phyloP scores from a whole-genome alignment of 2,888 invertebrate genomes.

The Crocallis elinguaria region DNA sequence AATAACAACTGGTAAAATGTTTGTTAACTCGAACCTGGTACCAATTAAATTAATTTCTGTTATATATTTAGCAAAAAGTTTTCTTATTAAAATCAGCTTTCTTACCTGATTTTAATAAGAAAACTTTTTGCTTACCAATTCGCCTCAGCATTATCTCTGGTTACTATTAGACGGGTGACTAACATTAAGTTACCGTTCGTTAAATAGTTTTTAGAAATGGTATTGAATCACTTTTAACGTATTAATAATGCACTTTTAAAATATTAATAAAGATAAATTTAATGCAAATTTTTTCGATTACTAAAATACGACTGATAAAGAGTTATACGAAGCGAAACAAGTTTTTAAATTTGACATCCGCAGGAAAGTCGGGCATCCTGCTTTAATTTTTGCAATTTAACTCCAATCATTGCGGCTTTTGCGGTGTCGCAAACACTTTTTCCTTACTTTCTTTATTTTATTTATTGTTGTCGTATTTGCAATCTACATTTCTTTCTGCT shows the following conservation, averaged over 20 bases:
- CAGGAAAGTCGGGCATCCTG: conserved; percentile 18
- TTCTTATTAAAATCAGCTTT: conserved; percentile 55
- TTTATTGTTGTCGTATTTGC: conserved; percentile 45
- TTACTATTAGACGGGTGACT: conserved; percentile 54
- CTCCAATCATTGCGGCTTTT: conserved; percentile 57
- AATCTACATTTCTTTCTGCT: conserved; percentile 44
- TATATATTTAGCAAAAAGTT: conserved; percentile 53
- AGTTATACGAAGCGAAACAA: background rate
- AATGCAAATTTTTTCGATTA: background rate
- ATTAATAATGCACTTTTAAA: no score
- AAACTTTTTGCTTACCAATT: no score
- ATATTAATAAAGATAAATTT: background rate
- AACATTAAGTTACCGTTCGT: conserved; percentile 57
- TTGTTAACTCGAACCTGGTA: conserved; percentile 6
- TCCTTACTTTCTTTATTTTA: conserved; percentile 58
- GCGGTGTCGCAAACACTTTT: conserved; percentile 59
- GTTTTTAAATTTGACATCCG: conserved; percentile 1
- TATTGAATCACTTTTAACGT: conserved; percentile 52
- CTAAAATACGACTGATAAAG: no score
- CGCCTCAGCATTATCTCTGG: conserved; percentile 60
- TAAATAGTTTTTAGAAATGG: conserved; percentile 48
- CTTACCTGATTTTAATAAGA: no score
- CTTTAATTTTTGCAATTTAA: conserved; percentile 42
- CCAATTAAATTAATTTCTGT: conserved; percentile 51
- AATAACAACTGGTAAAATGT: background rate